Evolutionary conservation across 1,140 invertebrate species (phyloP).

Genomic region (Dendrolimus punctatus): DNA sequence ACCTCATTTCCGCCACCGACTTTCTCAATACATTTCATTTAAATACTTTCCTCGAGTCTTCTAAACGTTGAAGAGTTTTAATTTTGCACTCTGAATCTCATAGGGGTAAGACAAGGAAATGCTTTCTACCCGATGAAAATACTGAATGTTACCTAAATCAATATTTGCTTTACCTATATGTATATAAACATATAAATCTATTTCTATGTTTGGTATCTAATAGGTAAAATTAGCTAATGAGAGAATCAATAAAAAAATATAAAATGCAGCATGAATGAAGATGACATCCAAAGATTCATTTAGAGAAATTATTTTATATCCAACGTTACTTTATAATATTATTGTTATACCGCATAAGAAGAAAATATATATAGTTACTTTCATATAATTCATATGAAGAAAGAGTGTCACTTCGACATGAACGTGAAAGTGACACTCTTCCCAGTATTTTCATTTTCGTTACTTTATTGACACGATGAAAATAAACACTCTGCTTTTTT

Average conservation of each 20-base stretch:
- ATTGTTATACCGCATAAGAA: no score
- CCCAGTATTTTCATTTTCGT: no score
- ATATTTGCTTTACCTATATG: constrained; percentile 2
- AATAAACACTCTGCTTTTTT: no score
- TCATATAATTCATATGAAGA: no score
- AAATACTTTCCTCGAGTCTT: constrained; percentile 45
- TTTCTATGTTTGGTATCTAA: background rate
- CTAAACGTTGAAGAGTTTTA: constrained; percentile 48
- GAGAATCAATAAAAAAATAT: constrained; percentile 5
- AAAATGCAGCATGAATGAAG: background rate
- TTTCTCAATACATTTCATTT: constrained; percentile 66
- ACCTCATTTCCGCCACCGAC: constrained; percentile 59
- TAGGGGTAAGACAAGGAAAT: constrained; percentile 41
- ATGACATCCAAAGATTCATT: no score
- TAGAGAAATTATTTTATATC: no score
- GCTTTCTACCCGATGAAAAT: constrained; percentile 24
- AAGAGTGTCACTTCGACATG: no score
- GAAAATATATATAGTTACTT: no score
- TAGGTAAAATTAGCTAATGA: background rate
- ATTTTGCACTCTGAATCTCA: constrained; percentile 48
- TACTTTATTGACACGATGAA: no score
- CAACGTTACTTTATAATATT: no score
- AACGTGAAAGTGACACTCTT: no score
- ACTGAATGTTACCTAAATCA: background rate
- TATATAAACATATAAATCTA: background rate